Evolutionary conservation across 92 coral and sea anemone genomes (phyloP).

Genomic region (Porites lobata): DNA sequence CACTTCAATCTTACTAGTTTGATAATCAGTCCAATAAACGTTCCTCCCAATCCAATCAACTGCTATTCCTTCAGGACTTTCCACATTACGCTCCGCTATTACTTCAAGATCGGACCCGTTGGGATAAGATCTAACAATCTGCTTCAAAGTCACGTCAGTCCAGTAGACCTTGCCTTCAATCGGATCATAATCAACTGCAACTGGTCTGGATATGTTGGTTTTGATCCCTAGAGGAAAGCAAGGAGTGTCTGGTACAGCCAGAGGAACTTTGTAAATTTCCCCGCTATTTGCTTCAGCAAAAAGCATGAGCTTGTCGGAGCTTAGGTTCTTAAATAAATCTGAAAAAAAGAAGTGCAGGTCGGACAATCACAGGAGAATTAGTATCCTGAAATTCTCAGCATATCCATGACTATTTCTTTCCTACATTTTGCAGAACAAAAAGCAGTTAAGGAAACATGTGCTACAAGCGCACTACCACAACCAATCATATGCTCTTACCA

Average conservation of each 20-base stretch:
- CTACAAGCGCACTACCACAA: neutral
- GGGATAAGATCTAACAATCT: conserved; percentile 32
- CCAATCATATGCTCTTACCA: neutral
- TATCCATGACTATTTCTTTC: no score
- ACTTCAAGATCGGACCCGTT: neutral
- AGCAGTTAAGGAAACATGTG: neutral
- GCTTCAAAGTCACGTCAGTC: conserved; percentile 33
- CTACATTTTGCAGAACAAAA: no score
- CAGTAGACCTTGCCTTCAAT: conserved; percentile 40
- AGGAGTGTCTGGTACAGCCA: conserved; percentile 17
- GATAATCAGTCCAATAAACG: conserved; percentile 72
- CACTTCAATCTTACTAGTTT: conserved; percentile 63
- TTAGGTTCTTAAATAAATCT: neutral
- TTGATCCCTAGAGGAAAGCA: neutral
- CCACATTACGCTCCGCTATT: conserved; percentile 20
- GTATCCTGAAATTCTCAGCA: no score
- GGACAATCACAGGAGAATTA: no score
- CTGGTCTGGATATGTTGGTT: neutral
- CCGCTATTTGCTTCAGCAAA: conserved; percentile 61
- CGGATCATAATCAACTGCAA: neutral
- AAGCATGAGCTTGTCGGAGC: conserved; percentile 50
- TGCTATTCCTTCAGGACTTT: conserved; percentile 57
- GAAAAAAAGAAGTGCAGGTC: no score
- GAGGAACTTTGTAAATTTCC: conserved; percentile 55
- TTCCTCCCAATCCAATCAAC: conserved; percentile 71